Percentiles rank a stretch among this genome's conserved stretches.
Conservation (phyloP, 2,888 invertebrate genomes). For the Orchesellides sinensis region DNA sequence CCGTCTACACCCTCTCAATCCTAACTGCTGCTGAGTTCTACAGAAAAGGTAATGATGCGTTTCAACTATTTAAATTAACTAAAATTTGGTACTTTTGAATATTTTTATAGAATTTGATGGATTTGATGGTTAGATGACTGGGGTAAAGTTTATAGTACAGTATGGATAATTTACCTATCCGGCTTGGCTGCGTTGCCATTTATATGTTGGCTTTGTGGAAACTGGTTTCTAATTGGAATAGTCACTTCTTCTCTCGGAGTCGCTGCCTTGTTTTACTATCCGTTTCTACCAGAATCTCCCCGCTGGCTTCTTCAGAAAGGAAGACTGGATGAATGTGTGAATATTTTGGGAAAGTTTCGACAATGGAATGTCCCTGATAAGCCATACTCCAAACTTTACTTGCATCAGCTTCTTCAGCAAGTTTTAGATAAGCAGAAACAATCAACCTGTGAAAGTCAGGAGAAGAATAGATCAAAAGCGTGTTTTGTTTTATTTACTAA, state of each 20-base stretch:
- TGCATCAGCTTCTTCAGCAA: conserved; percentile 38
- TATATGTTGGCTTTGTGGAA: conserved; percentile 74
- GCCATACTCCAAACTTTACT: no score
- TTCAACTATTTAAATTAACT: no score
- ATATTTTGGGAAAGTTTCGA: conserved; percentile 28
- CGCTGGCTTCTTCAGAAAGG: conserved; percentile 71
- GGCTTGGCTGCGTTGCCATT: conserved; percentile 71
- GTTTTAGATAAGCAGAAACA: conserved; percentile 39
- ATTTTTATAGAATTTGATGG: background rate
- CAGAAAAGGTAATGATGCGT: background rate
- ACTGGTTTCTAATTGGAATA: conserved; percentile 75
- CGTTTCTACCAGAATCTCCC: conserved; percentile 74
- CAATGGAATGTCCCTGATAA: no score
- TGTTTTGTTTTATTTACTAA: conserved; percentile 58
- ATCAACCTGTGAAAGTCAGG: no score
- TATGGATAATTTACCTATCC: conserved; percentile 63
- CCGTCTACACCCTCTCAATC: conserved; percentile 59
- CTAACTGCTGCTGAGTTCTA: conserved; percentile 67
- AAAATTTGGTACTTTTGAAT: no score
- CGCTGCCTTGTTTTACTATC: conserved; percentile 65
- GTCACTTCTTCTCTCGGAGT: conserved; percentile 70
- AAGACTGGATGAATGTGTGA: conserved; percentile 40
- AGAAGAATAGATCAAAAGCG: no score
- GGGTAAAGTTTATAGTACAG: conserved; percentile 50
- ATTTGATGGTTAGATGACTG: conserved; percentile 31